Conservation (phyloP, 2,888 invertebrate species). For the Rambutsinella grinnellia region DNA sequence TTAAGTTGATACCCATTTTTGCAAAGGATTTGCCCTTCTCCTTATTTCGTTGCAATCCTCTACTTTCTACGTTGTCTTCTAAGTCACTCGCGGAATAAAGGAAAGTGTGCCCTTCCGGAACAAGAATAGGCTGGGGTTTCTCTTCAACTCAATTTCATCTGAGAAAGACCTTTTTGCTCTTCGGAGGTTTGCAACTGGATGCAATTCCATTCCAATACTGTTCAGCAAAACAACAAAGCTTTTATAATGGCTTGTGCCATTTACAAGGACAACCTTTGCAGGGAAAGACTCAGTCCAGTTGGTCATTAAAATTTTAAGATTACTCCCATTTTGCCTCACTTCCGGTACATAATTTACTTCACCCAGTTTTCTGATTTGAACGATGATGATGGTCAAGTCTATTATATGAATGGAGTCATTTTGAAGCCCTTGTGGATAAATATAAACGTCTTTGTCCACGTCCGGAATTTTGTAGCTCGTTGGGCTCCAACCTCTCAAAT, state of each 20-base stretch:
- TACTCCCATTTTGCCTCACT: too few relatives aligned
- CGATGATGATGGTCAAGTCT: neutral
- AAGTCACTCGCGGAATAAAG: conserved; percentile 6
- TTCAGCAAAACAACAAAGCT: conserved; percentile 2
- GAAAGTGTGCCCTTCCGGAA: conserved; percentile 1
- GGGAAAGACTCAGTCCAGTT: neutral
- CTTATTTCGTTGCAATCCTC: too few relatives aligned
- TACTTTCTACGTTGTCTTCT: conserved; percentile 19
- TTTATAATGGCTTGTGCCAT: neutral
- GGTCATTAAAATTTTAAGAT: too few relatives aligned
- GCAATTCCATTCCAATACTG: conserved; percentile 15
- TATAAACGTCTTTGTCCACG: conserved; percentile 15
- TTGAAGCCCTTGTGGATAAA: too few relatives aligned
- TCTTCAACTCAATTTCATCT: neutral
- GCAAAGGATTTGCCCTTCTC: too few relatives aligned
- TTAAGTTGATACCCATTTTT: too few relatives aligned
- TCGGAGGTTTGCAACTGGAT: neutral
- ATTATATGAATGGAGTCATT: too few relatives aligned
- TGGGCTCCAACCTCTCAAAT: conserved; percentile 2
- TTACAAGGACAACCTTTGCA: conserved; percentile 8
- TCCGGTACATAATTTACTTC: too few relatives aligned
- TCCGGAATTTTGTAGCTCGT: conserved; percentile 10
- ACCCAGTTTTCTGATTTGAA: conserved; percentile 5
- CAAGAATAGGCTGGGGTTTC: conserved; percentile 6
- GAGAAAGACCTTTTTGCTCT: neutral